Evolutionary conservation across 2,797 vertebrate genomes (phyloP), one percentile per base, ranked within the genome.

Genomic region (Poliocrania exsul): DNA sequence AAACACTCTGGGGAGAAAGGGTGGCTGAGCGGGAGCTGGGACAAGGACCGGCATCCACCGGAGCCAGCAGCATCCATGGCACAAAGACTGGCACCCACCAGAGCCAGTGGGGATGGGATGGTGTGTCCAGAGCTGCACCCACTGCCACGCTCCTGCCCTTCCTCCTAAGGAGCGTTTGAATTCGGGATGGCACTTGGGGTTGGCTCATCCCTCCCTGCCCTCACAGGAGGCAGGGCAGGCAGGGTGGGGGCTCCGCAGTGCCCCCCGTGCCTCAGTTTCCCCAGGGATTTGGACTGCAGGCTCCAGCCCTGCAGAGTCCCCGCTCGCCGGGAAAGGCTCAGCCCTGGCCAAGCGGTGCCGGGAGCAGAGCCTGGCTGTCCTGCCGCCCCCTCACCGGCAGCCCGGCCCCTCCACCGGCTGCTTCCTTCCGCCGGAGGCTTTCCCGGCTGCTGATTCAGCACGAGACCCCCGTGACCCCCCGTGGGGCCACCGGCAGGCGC

Each of bases 391-490:
- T 18, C 64, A 2, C 7, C 35, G 54, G 50, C 87, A 40, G 79
- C 79, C 44, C 29, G 72, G 87, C 87, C 79, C 46, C 87, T 71
- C 79, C 79, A 46, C 87, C 51, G 86, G 66, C 72, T 9, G 13
- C 64, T 96, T 96, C 96, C 96, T 96, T 93, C 96, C 81, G 31
- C 78, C 28, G 11, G 3, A 1, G 23, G 29, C 18, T 74, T 86
- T 95, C 75, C 88, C 75, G 5, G 72, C 75, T 82, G 94, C 94
- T 92, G 93, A 89, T 33, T 93, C 89, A 89, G 92, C 93, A 64
- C 0, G 2, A 53, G 46, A 78, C 87, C 88, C 79, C 54, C 24
- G 2, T 20, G 14, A 58, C 91, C 86, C 91, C 54, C 84, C 0
- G 3, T 13, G 86, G 79, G 92, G 74, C 78, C 40, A 1, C 44